Conservation (phyloP, 1,140 invertebrate genomes). For the Gonatopus flavifemur region DNA sequence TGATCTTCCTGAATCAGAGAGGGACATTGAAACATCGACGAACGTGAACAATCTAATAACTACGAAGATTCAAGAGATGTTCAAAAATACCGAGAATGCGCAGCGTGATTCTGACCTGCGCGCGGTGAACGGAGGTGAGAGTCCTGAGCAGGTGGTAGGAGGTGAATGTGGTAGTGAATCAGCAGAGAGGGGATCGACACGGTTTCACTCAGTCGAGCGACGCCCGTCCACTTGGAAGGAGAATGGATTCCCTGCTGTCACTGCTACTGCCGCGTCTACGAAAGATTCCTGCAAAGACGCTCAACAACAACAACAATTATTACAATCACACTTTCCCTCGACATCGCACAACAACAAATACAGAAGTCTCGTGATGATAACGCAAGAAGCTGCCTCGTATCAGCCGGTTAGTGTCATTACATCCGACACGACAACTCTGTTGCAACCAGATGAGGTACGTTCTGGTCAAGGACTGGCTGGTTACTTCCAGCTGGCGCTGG, state of each 20-base stretch:
- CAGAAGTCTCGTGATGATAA: conserved; percentile 85
- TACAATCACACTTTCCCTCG: conserved; percentile 20
- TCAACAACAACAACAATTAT: too few relatives aligned
- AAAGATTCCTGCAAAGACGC: conserved; percentile 24
- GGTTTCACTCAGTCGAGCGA: conserved; percentile 54
- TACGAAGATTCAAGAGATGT: conserved; percentile 43
- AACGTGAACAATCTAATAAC: conserved; percentile 34
- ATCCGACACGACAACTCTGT: conserved; percentile 70
- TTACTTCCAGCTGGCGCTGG: conserved; percentile 53
- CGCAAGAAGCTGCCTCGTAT: conserved; percentile 62
- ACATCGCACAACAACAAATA: conserved; percentile 65
- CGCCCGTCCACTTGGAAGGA: conserved; percentile 49
- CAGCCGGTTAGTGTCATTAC: conserved; percentile 71
- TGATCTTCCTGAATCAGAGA: too few relatives aligned
- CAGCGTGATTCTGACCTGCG: conserved; percentile 32
- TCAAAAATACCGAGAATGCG: conserved; percentile 32
- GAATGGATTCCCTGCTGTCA: conserved; percentile 42
- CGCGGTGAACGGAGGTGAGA: conserved; percentile 56
- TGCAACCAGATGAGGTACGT: conserved; percentile 54
- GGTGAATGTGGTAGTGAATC: conserved; percentile 51
- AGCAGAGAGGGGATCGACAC: conserved; percentile 55
- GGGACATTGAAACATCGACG: conserved; percentile 10
- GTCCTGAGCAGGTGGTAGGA: conserved; percentile 54
- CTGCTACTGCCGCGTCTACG: conserved; percentile 24
- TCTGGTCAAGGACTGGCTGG: conserved; percentile 45